Conservation (phyloP, 2,888 invertebrate genomes). For the Urechis unicinctus region DNA sequence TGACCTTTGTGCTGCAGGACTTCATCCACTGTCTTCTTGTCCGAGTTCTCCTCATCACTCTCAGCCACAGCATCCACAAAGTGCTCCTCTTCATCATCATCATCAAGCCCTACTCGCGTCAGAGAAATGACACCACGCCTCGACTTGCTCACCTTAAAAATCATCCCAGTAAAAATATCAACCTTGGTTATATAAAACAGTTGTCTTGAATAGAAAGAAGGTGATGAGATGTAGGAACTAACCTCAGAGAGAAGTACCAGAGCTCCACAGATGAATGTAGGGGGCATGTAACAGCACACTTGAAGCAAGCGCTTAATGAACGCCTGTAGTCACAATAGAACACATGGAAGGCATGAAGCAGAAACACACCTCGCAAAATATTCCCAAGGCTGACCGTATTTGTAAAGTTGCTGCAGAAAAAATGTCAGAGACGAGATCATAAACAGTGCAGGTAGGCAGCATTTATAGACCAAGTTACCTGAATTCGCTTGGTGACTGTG, state of each 20-base stretch:
- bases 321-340: constrained; percentile 53
- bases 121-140: too few relatives aligned
- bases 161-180: too few relatives aligned
- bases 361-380: too few relatives aligned
- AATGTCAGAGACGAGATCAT: neutral
- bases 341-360: too few relatives aligned
- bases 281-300: constrained; percentile 57
- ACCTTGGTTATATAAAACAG: neutral
- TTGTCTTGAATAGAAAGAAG: neutral
- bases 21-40: constrained; percentile 1
- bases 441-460: neutral
- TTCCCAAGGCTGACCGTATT: neutral
- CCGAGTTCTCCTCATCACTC: constrained; percentile 26
- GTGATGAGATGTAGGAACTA: neutral
- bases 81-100: constrained; percentile 51
- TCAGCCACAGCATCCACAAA: constrained; percentile 46
- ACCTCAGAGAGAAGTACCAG: constrained; percentile 71
- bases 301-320: constrained; percentile 81
- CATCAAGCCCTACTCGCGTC: too few relatives aligned
- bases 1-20: neutral
- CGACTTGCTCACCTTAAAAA: too few relatives aligned
- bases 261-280: constrained; percentile 75
- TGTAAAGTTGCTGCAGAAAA: too few relatives aligned
- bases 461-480: constrained; percentile 25
- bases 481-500: constrained; percentile 63